phyloP scores from a whole-genome alignment of 2,797 vertebrate genomes.

The Coluber constrictor region DNA sequence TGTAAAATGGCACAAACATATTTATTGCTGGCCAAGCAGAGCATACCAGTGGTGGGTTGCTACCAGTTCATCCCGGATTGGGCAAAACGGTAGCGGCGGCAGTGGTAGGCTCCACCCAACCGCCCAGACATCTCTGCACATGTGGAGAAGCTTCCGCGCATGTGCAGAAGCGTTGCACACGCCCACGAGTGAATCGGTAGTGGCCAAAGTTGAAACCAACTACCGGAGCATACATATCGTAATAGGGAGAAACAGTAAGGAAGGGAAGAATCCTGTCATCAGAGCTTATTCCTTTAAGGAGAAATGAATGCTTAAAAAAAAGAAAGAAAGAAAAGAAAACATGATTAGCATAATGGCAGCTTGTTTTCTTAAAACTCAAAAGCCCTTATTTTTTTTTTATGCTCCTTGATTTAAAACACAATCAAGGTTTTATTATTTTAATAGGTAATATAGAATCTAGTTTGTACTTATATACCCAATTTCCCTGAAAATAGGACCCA shows the following conservation, averaged over 20 bases:
- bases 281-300: conserved; percentile 56
- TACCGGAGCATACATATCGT: conserved; percentile 54
- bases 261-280: conserved; percentile 59
- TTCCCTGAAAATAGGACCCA: too few relatives aligned
- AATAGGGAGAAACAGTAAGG: conserved; percentile 61
- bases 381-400: conserved; percentile 37
- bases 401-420: too few relatives aligned
- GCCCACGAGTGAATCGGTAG: too few relatives aligned
- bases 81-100: too few relatives aligned
- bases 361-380: conserved; percentile 39
- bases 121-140: too few relatives aligned
- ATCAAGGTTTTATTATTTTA: background rate
- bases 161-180: too few relatives aligned
- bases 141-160: too few relatives aligned
- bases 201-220: too few relatives aligned
- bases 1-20: conserved; percentile 64
- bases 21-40: conserved; percentile 67
- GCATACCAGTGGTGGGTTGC: background rate
- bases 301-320: conserved; percentile 31
- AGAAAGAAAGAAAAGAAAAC: background rate
- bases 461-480: too few relatives aligned
- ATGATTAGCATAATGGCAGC: conserved; percentile 18
- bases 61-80: too few relatives aligned
- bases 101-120: too few relatives aligned
- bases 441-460: background rate